Conservation (phyloP, 2,113 vertebrate genomes). For the Haplotaxodon microlepis region DNA sequence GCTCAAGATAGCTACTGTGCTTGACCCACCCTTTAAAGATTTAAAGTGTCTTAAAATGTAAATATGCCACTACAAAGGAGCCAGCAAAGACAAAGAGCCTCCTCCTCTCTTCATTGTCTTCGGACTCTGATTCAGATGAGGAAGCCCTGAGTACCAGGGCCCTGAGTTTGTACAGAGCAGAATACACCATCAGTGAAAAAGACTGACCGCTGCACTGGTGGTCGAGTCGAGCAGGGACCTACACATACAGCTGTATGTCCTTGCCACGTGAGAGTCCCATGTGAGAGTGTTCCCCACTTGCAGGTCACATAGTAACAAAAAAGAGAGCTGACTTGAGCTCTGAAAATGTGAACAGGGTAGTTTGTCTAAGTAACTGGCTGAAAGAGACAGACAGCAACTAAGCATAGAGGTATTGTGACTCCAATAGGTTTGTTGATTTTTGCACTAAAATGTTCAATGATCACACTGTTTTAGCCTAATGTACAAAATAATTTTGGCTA, state of each 20-base stretch:
- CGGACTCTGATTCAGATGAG: neutral
- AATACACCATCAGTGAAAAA: neutral
- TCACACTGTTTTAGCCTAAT: neutral
- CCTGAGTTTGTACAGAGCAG: neutral
- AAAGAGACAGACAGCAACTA: neutral
- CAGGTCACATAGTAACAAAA: neutral
- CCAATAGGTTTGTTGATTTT: neutral
- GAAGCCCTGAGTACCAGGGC: neutral
- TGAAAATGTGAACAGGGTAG: neutral
- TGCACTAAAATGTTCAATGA: neutral
- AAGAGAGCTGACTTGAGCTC: neutral
- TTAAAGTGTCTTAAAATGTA: neutral
- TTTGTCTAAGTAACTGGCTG: neutral
- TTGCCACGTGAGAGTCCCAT: neutral
- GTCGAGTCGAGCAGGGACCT: accelerated
- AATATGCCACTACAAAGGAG: neutral
- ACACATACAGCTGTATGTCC: neutral
- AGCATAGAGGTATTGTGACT: neutral
- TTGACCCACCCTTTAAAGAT: neutral
- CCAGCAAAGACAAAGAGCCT: neutral
- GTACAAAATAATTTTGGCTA: neutral
- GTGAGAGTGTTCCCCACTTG: neutral
- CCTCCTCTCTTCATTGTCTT: neutral
- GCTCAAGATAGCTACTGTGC: neutral
- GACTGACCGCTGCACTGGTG: neutral